These are phyloP conservation scores for Mesocentrotus franciscanus DNA, from an alignment of 53 echinoderm and acorn worm genomes.

Conservation along the genomic window DNA sequence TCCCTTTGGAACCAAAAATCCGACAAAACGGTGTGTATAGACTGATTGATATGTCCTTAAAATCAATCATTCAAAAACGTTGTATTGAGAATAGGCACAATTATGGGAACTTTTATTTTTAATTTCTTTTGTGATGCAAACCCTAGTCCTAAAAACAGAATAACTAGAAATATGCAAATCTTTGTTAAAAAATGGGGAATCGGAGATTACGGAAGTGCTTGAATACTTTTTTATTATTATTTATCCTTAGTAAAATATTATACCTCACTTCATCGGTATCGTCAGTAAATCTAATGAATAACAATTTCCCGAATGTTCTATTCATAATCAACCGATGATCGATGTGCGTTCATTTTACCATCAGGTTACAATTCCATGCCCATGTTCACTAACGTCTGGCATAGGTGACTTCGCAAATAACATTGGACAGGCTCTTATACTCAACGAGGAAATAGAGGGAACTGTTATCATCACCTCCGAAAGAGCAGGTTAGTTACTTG, in stretches of 20 bases:
- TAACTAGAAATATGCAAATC: too few relatives aligned
- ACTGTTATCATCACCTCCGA: not conserved
- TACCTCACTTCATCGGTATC: not conserved
- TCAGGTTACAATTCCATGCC: not conserved
- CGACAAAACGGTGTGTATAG: constrained; percentile 19
- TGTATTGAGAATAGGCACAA: too few relatives aligned
- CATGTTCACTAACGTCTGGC: not conserved
- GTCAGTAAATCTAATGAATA: not conserved
- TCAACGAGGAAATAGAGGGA: not conserved
- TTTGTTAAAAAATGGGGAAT: not conserved
- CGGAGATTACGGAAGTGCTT: not conserved
- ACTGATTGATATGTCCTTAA: not conserved
- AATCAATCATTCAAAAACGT: too few relatives aligned
- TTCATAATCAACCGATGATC: not conserved
- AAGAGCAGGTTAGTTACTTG: not conserved
- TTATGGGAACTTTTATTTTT: too few relatives aligned
- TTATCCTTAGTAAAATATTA: not conserved
- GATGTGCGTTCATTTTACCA: not conserved
- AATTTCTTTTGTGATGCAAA: too few relatives aligned
- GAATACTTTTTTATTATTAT: not conserved
- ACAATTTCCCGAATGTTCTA: not conserved
- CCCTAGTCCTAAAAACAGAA: too few relatives aligned
- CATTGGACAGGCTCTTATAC: not conserved
- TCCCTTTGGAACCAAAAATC: constrained; percentile 2
- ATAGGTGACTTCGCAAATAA: not conserved